Evolutionary conservation across 2,888 invertebrate species (phyloP), one percentile per base, ranked within the genome.

Genomic region (Drosophila quasianomalipes): DNA sequence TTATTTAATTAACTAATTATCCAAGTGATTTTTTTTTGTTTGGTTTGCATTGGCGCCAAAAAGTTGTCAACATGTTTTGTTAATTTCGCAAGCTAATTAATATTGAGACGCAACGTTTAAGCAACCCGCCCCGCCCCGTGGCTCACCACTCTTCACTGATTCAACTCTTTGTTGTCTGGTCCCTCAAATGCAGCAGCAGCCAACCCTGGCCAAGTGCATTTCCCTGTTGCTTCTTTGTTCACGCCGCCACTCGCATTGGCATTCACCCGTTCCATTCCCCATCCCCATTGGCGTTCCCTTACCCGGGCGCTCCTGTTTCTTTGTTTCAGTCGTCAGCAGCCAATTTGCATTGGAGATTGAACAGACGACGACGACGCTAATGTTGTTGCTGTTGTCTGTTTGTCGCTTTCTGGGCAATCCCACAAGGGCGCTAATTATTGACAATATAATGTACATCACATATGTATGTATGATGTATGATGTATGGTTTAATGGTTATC

Each of bases 81-180:
- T 51, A 72, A 65, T 52, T 57, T 57, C 28, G 51, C 41, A 52
- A 52, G 57, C 74, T 57, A 74, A 71, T 71, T 74, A 31, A 28
- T 52, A 64, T 64, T 63, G 39, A 52, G 64, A 73, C 26, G 41
- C 55, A n/a, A 47, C 37, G 10, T 28, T 62, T 19, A 5, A 10
- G 28, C 19, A 31, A 47, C 4, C 22, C 49, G 19, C n/a, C 3
- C 26, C 10, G 19, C n/a, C 14, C 26, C 10, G 7, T 26, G 16
- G 26, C 31, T 33, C 33, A n/a, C 30, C 55, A 37, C 33, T 60
- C 33, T 28, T n/a, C 49, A 55, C n/a, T 53, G 37, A 26, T 31
- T 54, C 16, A 70, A 68, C 55, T 79, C 89, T 89, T 83, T 83
- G 83, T 83, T 83, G 89, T 83, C 83, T 83, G 83, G 66, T 10